phyloP scores from a whole-genome alignment of 2,888 invertebrate species.

The Rhagophthalmus giganteus region DNA sequence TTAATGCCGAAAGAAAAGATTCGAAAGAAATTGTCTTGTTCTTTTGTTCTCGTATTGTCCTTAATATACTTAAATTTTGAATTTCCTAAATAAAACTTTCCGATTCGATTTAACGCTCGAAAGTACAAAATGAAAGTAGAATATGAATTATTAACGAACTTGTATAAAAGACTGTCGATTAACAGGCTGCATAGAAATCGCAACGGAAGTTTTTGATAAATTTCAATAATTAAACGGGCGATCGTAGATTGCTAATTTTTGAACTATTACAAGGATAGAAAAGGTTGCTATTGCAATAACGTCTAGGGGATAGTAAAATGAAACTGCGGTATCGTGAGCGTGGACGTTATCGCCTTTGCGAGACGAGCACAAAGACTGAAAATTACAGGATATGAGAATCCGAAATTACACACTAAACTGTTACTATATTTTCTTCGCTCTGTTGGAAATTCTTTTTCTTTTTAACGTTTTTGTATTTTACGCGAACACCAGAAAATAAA shows the following conservation, averaged over 20 bases:
- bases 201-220: background rate
- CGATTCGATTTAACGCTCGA: slow-evolving; percentile 10
- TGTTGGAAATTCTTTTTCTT: slow-evolving; percentile 1
- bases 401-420: slow-evolving; percentile 10
- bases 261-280: no score
- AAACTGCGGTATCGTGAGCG: slow-evolving; percentile 11
- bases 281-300: no score
- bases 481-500: background rate
- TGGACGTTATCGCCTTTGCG: slow-evolving; percentile 6
- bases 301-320: slow-evolving; percentile 12
- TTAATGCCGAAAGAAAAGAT: background rate
- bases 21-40: background rate
- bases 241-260: no score
- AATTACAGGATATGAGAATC: slow-evolving; percentile 18
- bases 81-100: slow-evolving; percentile 5
- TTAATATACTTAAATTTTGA: slow-evolving; percentile 4
- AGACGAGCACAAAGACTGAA: slow-evolving; percentile 10
- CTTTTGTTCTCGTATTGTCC: background rate
- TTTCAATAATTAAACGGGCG: no score
- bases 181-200: slow-evolving; percentile 3
- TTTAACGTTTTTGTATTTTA: background rate
- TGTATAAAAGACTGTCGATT: slow-evolving; percentile 14
- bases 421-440: slow-evolving; percentile 6
- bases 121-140: slow-evolving; percentile 13
- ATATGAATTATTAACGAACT: slow-evolving; percentile 13